Percentiles rank a stretch among this genome's conserved stretches.
Evolutionary conservation across 2,888 invertebrate genomes (phyloP).

Genomic region (Stenchaetothrips biformis): DNA sequence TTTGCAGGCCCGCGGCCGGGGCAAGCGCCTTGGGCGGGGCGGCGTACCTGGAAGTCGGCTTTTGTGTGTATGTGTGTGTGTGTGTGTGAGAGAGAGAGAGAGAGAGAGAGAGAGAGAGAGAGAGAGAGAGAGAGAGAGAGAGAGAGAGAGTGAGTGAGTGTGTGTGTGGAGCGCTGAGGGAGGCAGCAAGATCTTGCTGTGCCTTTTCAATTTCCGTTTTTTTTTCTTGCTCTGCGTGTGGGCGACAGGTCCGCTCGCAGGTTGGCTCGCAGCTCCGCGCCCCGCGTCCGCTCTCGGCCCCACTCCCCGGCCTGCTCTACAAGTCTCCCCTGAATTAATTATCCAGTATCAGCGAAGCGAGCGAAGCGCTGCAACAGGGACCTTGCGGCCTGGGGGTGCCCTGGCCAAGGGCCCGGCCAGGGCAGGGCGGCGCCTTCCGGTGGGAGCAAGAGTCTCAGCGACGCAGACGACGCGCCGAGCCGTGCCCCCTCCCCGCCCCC

Average conservation of each 20-base stretch:
- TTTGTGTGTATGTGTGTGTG: background rate
- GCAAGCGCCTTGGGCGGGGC: too few species aligned
- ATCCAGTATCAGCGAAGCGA: background rate
- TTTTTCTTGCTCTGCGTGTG: too few species aligned
- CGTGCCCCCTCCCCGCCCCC: background rate
- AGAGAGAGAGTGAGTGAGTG: background rate
- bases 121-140: background rate
- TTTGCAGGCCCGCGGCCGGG: too few species aligned
- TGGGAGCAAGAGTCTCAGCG: background rate
- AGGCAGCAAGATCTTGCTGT: background rate
- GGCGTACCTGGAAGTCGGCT: too few species aligned
- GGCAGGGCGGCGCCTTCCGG: background rate
- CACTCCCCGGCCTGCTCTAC: background rate
- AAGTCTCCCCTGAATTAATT: slow-evolving; percentile 25
- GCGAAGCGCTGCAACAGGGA: slow-evolving; percentile 12
- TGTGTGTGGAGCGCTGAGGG: background rate
- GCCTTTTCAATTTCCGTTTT: too few species aligned
- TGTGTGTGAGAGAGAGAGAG: slow-evolving; percentile 4
- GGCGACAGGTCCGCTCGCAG: too few species aligned
- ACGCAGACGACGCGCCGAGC: too few species aligned
- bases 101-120: slow-evolving; percentile 25
- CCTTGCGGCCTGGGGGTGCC: background rate
- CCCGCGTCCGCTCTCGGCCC: too few species aligned
- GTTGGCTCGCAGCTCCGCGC: too few species aligned
- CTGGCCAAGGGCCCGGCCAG: background rate